Percentiles rank a stretch among this genome's conserved stretches.
phyloP scores from a whole-genome alignment of 2,113 vertebrate species.

The Nesospiza acunhae region DNA sequence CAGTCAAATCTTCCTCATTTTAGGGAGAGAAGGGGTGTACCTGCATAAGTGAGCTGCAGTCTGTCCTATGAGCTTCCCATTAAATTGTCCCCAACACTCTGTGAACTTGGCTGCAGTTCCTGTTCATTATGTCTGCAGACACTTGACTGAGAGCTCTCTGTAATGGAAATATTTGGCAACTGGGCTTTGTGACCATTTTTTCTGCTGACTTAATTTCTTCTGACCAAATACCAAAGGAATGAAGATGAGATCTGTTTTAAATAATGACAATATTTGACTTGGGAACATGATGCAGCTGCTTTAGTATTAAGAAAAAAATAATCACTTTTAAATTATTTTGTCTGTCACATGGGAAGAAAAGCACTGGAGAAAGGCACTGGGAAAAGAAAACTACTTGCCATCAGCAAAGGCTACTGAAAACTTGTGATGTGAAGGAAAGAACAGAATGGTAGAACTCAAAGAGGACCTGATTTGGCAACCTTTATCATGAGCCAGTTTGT shows the following conservation, averaged over 20 bases:
- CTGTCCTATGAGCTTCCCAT: neutral
- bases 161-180: conserved; percentile 7
- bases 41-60: neutral
- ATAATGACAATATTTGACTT: conserved; percentile 5
- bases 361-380: neutral
- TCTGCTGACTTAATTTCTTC: conserved; percentile 18
- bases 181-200: neutral
- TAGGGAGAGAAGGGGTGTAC: neutral
- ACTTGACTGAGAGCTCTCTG: neutral
- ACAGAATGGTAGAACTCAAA: neutral
- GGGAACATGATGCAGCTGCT: neutral
- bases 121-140: neutral
- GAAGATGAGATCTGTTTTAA: conserved; percentile 18
- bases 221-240: conserved; percentile 13
- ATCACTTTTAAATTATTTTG: neutral
- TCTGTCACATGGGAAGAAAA: neutral
- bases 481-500: neutral
- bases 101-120: neutral
- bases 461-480: neutral
- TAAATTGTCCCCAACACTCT: neutral
- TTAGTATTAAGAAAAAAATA: neutral
- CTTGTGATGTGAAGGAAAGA: neutral
- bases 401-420: neutral
- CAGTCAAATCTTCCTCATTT: neutral
- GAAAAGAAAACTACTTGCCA: neutral